Conservation (phyloP, 2,113 vertebrate species). For the Bungarus multicinctus region DNA sequence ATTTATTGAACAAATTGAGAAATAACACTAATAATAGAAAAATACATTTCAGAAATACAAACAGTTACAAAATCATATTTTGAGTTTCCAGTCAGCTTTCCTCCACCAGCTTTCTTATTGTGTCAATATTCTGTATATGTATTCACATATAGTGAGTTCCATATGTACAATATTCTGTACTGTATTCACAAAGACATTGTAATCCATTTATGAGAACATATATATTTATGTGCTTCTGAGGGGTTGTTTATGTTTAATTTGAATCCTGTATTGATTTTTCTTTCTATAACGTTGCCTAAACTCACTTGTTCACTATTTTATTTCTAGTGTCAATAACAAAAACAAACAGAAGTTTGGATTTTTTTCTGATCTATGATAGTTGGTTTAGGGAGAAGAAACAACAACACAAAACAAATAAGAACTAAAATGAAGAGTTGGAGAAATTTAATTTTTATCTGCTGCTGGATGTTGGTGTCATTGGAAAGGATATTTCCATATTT, state of each 20-base stretch:
- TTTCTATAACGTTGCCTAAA: not conserved
- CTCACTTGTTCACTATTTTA: not conserved
- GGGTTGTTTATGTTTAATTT: not conserved
- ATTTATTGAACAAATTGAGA: conserved; percentile 67
- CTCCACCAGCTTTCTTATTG: rapidly evolving
- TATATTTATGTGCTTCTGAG: not conserved
- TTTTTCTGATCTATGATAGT: not conserved
- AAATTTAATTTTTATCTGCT: not conserved
- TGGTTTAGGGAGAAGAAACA: not conserved
- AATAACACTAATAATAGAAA: conserved; percentile 62
- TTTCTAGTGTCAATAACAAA: not conserved
- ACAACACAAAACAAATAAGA: not conserved
- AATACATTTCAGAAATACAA: conserved; percentile 44
- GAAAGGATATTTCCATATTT: not conserved
- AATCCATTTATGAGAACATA: not conserved
- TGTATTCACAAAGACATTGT: rapidly evolving
- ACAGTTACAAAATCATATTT: conserved; percentile 32
- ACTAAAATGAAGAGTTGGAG: not conserved
- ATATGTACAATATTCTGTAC: too few relatives aligned
- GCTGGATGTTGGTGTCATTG: not conserved
- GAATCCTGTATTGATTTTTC: not conserved
- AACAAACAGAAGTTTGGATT: not conserved
- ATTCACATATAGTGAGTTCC: too few relatives aligned
- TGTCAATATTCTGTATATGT: not conserved
- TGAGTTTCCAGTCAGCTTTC: not conserved